A percentile compares a stretch with the other conserved stretches of the same genome.
phyloP scores from a whole-genome alignment of 2,113 vertebrate genomes.

The Serilophus lunatus region DNA sequence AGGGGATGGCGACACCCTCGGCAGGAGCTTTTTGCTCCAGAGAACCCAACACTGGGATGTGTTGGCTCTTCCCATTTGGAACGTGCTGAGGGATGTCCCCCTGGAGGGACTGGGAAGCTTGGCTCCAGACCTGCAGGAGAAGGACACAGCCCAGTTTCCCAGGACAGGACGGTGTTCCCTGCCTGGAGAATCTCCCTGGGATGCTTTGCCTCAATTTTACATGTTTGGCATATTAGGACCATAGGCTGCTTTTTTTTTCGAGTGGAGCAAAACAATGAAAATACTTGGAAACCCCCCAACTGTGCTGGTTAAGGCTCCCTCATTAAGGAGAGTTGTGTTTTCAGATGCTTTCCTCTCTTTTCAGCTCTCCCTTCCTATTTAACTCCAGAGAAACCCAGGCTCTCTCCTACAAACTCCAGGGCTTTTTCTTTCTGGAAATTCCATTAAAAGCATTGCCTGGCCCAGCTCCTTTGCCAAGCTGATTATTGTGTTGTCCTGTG shows the following conservation, averaged over 20 bases:
- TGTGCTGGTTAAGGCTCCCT: background rate
- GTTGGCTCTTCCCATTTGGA: background rate
- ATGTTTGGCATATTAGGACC: background rate
- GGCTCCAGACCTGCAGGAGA: background rate
- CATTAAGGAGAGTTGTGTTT: background rate
- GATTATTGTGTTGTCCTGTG: background rate
- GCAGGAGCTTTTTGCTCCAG: background rate
- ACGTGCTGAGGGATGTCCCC: rapidly evolving
- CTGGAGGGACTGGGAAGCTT: background rate
- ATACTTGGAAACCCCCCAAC: background rate
- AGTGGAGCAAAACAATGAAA: background rate
- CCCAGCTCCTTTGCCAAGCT: background rate
- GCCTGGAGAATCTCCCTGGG: rapidly evolving
- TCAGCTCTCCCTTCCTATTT: background rate
- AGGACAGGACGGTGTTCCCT: background rate
- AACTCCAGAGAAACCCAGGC: background rate
- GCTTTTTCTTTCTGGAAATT: conserved; percentile 1
- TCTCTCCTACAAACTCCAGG: background rate
- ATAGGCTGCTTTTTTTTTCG: background rate
- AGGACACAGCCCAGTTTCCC: background rate
- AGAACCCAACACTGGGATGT: rapidly evolving
- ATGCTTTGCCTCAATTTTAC: background rate
- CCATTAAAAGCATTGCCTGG: background rate
- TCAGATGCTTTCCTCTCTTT: background rate
- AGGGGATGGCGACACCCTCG: rapidly evolving